Percentiles rank a stretch among this genome's conserved stretches.
phyloP scores from a whole-genome alignment of 2,888 invertebrate genomes.

The Parnassius smintheus region DNA sequence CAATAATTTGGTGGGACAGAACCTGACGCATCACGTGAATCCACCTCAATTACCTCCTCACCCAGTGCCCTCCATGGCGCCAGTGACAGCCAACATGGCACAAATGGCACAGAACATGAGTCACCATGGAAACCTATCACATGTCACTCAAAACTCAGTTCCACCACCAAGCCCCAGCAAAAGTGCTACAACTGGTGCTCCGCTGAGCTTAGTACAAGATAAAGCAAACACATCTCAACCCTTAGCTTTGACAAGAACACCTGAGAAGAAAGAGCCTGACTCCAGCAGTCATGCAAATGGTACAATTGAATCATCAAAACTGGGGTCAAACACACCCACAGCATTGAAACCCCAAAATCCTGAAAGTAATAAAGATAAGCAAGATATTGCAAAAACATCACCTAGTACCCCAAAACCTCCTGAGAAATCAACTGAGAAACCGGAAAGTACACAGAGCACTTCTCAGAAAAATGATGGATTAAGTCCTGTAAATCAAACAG shows the following conservation, averaged over 20 bases:
- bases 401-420: slow-evolving; percentile 73
- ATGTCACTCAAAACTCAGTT: slow-evolving; percentile 66
- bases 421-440: slow-evolving; percentile 49
- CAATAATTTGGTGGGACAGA: slow-evolving; percentile 65
- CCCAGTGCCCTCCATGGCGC: slow-evolving; percentile 73
- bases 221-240: slow-evolving; percentile 60
- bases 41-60: slow-evolving; percentile 56
- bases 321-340: slow-evolving; percentile 54
- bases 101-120: slow-evolving; percentile 79
- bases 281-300: slow-evolving; percentile 68
- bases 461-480: slow-evolving; percentile 62
- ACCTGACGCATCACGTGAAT: slow-evolving; percentile 63
- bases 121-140: slow-evolving; percentile 75
- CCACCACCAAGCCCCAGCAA: slow-evolving; percentile 61
- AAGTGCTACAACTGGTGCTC: slow-evolving; percentile 58
- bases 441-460: slow-evolving; percentile 49
- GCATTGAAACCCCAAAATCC: slow-evolving; percentile 64
- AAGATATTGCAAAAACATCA: slow-evolving; percentile 70
- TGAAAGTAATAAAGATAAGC: slow-evolving; percentile 67
- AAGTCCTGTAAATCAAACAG: slow-evolving; percentile 46
- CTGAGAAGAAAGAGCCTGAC: slow-evolving; percentile 71
- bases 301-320: slow-evolving; percentile 67
- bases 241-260: slow-evolving; percentile 70
- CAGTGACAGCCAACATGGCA: slow-evolving; percentile 76
- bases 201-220: slow-evolving; percentile 71